Percentiles rank a stretch among this genome's conserved stretches.
Conservation (phyloP, 2,888 invertebrate species). For the Phytoseiulus persimilis region DNA sequence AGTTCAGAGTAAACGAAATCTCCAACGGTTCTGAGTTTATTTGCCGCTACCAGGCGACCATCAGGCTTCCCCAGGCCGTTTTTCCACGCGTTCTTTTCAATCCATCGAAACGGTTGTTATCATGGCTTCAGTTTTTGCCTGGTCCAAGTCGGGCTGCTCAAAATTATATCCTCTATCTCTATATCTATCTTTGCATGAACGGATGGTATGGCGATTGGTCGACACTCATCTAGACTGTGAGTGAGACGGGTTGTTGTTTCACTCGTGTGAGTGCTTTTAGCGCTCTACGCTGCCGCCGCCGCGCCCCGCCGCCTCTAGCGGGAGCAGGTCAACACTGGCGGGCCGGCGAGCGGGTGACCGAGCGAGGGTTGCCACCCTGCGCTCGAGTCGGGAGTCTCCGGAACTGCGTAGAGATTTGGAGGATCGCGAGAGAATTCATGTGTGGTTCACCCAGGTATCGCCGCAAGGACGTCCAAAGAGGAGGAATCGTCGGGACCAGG, state of each 20-base stretch:
- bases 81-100: background rate
- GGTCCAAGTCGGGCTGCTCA: background rate
- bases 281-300: background rate
- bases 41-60: background rate
- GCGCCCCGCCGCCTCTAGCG: background rate
- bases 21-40: background rate
- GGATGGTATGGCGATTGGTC: background rate
- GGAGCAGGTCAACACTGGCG: background rate
- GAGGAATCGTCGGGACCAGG: slow-evolving; percentile 34
- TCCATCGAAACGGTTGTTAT: background rate
- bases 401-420: background rate
- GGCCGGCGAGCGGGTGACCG: no score
- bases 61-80: background rate
- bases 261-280: background rate
- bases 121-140: background rate
- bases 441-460: slow-evolving; percentile 29
- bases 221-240: background rate
- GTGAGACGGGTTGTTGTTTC: background rate
- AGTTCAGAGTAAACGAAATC: background rate
- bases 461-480: slow-evolving; percentile 38
- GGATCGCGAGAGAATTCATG: background rate
- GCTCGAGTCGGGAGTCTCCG: background rate
- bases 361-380: background rate
- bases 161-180: background rate
- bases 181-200: background rate